These are phyloP conservation scores for Eumeta japonica DNA, from an alignment of 1,140 invertebrate species.

Conservation along the genomic window DNA sequence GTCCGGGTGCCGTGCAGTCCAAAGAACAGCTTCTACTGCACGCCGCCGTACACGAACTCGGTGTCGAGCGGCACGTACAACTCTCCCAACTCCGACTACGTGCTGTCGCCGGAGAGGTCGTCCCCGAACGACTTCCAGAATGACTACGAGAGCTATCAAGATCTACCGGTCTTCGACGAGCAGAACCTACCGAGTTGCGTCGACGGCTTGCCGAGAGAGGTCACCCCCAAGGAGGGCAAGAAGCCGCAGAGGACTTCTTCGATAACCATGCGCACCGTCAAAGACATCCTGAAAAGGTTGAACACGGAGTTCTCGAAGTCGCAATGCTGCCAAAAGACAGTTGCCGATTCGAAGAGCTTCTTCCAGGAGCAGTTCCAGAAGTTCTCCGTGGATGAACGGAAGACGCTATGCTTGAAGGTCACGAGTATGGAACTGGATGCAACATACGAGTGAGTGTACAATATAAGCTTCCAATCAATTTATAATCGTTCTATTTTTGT, in stretches of 20 bases:
- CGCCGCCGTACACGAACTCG: too few relatives aligned
- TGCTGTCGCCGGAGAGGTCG: constrained; percentile 23
- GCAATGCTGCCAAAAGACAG: constrained; percentile 29
- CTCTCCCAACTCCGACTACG: constrained; percentile 18
- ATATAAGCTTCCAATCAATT: too few relatives aligned
- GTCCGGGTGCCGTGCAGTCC: constrained; percentile 31
- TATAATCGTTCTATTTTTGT: too few relatives aligned
- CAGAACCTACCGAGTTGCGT: too few relatives aligned
- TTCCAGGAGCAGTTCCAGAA: constrained; percentile 28
- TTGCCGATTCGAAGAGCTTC: constrained; percentile 25
- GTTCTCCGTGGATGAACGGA: constrained; percentile 20
- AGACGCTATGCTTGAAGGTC: constrained; percentile 23
- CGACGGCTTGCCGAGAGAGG: too few relatives aligned
- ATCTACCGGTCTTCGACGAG: too few relatives aligned
- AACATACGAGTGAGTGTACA: constrained; percentile 35
- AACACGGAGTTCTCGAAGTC: constrained; percentile 24
- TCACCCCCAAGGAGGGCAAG: too few relatives aligned
- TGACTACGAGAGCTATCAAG: too few relatives aligned
- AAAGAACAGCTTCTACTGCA: constrained; percentile 20
- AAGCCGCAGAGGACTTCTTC: too few relatives aligned
- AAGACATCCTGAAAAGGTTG: constrained; percentile 38
- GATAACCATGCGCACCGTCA: constrained; percentile 36
- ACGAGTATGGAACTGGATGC: constrained; percentile 27
- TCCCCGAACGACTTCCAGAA: constrained; percentile 27
- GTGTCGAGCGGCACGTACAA: too few relatives aligned